Evolutionary conservation across 2,113 vertebrate species (phyloP).

Genomic region (Leiothrix lutea): DNA sequence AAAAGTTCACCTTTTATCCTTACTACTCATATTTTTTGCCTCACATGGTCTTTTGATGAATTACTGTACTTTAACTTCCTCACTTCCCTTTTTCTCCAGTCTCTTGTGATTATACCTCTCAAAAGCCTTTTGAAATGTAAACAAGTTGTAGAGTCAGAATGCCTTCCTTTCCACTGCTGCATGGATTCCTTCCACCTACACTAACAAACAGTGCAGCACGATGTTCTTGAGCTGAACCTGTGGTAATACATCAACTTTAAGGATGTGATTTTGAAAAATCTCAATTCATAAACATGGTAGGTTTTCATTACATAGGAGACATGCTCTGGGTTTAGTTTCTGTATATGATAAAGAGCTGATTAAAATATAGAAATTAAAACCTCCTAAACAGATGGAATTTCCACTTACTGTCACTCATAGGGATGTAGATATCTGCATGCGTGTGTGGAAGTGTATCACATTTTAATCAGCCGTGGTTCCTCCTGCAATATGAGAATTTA

Average conservation of each 20-base stretch:
- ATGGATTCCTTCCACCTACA: background rate
- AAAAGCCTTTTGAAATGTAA: slow-evolving; percentile 1
- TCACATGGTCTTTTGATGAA: background rate
- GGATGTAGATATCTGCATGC: background rate
- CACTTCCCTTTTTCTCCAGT: background rate
- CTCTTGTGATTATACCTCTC: background rate
- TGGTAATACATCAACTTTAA: background rate
- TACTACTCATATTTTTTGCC: background rate
- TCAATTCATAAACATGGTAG: background rate
- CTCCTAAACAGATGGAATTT: background rate
- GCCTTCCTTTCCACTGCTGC: background rate
- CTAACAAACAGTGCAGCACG: background rate
- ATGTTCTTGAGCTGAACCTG: background rate
- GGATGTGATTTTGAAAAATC: background rate
- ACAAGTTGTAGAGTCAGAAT: background rate
- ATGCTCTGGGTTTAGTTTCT: background rate
- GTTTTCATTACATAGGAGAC: background rate
- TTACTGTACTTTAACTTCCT: background rate
- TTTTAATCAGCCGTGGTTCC: background rate
- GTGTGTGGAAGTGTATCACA: background rate
- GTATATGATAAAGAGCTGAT: background rate
- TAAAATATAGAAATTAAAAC: background rate
- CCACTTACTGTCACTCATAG: background rate
- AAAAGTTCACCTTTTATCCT: background rate
- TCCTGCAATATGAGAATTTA: background rate